Percentiles rank a stretch among this genome's conserved stretches.
Evolutionary conservation across 2,888 invertebrate species (phyloP).

Genomic region (Schizotus pectinicornis): DNA sequence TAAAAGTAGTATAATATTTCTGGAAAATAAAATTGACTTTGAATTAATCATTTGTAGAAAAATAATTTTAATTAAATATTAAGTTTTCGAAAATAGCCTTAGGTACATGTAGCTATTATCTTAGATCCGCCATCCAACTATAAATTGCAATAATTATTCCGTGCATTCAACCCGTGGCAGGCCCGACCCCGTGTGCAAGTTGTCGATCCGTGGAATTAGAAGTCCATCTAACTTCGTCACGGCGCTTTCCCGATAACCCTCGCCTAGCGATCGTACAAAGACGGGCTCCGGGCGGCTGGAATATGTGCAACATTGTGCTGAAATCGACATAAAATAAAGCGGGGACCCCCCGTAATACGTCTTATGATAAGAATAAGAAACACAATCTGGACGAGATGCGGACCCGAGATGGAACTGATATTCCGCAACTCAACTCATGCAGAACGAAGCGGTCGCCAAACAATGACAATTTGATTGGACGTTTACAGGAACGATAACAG

Average conservation of each 20-base stretch:
- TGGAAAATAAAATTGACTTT: too few relatives aligned
- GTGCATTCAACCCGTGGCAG: not conserved
- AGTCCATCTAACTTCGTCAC: conserved; percentile 21
- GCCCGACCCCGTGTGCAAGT: not conserved
- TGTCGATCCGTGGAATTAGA: conserved; percentile 25
- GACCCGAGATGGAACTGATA: conserved; percentile 41
- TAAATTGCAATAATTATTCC: too few relatives aligned
- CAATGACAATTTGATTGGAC: conserved; percentile 47
- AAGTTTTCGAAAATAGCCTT: too few relatives aligned
- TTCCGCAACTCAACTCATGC: conserved; percentile 42
- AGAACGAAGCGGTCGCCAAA: conserved; percentile 41
- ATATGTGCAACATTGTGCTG: conserved; percentile 50
- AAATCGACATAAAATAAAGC: conserved; percentile 55
- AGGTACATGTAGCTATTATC: too few relatives aligned
- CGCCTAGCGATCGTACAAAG: conserved; percentile 19
- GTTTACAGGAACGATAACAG: conserved; percentile 42
- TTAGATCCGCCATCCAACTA: too few relatives aligned
- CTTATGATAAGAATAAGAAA: conserved; percentile 51
- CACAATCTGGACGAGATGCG: conserved; percentile 43
- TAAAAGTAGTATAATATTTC: too few relatives aligned
- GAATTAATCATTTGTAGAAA: too few relatives aligned
- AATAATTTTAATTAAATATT: too few relatives aligned
- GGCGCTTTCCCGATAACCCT: conserved; percentile 25
- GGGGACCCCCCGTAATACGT: conserved; percentile 43
- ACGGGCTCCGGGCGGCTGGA: conserved; percentile 30